phyloP scores from a whole-genome alignment of 2,797 vertebrate species.

The Delichon dasypus region DNA sequence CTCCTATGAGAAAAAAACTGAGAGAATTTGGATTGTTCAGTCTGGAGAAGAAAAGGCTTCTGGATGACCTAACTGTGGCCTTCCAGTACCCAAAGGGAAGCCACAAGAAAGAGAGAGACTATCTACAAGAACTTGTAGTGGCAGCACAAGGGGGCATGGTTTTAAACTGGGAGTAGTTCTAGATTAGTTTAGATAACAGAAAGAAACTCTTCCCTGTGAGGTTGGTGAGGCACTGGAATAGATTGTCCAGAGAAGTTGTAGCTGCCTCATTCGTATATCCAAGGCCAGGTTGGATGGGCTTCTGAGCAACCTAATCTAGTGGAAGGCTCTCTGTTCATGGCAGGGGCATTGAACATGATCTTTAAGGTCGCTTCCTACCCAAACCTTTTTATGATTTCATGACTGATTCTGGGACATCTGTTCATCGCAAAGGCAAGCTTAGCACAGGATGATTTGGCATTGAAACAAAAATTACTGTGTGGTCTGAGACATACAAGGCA shows the following conservation, averaged over 20 bases:
- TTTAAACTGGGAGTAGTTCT: background rate
- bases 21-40: background rate
- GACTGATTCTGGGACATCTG: background rate
- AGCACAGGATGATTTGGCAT: background rate
- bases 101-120: background rate
- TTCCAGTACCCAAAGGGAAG: background rate
- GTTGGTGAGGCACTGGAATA: background rate
- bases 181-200: background rate
- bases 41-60: background rate
- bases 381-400: background rate
- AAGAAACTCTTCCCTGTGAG: background rate
- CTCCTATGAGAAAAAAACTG: background rate
- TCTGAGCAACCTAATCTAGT: background rate
- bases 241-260: background rate
- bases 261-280: background rate
- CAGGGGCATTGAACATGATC: rapidly evolving
- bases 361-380: background rate
- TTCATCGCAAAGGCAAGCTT: background rate
- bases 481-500: background rate
- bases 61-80: background rate
- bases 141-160: background rate
- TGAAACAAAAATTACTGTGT: background rate
- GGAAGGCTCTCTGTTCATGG: background rate
- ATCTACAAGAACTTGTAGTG: background rate
- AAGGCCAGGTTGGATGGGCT: background rate